phyloP scores from a whole-genome alignment of 1,140 invertebrate species.

The Ylistrum balloti region DNA sequence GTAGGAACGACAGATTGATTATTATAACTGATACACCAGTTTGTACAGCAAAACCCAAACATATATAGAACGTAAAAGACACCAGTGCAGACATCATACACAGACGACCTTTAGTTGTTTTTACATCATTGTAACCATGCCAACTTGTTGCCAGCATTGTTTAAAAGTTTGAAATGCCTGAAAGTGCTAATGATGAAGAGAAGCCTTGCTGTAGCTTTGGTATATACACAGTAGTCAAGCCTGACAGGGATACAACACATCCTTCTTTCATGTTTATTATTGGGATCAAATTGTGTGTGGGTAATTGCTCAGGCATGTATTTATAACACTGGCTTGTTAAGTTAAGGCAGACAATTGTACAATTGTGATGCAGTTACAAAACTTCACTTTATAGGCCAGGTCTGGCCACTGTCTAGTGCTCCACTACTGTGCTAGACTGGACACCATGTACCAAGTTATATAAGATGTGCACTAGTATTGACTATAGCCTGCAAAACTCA shows the following conservation, averaged over 20 bases:
- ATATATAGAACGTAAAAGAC: background rate
- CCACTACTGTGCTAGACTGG: background rate
- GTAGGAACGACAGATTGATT: no score
- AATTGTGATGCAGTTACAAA: background rate
- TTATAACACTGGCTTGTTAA: background rate
- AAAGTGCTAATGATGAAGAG: background rate
- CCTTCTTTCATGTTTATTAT: conserved; percentile 35
- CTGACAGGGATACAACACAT: conserved; percentile 37
- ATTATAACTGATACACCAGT: background rate
- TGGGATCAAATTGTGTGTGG: conserved; percentile 10
- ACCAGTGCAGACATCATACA: background rate
- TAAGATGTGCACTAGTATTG: background rate
- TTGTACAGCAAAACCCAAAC: background rate
- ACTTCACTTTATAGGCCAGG: background rate
- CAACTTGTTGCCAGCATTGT: conserved; percentile 25
- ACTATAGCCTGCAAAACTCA: background rate
- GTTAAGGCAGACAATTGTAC: conserved; percentile 29
- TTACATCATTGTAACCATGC: conserved; percentile 38
- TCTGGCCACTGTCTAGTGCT: background rate
- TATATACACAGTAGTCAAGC: background rate
- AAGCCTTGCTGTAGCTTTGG: background rate
- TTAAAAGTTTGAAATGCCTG: conserved; percentile 39
- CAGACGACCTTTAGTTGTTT: background rate
- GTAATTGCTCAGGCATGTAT: conserved; percentile 38
- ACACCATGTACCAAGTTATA: background rate